These are phyloP conservation scores for Quadroppia sp. DNA, from an alignment of 2,888 invertebrate genomes.

Conservation along the genomic window DNA sequence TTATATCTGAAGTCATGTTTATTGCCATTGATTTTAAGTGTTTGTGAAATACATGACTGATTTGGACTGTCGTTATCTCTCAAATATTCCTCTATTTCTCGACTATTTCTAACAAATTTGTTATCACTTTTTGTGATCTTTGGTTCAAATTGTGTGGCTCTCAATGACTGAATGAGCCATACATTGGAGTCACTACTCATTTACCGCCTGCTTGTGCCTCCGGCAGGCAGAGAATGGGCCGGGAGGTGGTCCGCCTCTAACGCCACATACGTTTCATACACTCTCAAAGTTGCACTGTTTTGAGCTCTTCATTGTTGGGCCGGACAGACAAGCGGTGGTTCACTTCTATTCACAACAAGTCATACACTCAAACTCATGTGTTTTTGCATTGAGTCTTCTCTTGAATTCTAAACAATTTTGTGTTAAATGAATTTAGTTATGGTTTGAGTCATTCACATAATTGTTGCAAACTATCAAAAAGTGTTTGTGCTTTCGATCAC, in stretches of 20 bases:
- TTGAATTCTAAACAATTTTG: neutral
- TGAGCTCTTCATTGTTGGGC: slow-evolving; percentile 34
- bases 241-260: slow-evolving; percentile 35
- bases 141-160: neutral
- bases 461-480: slow-evolving; percentile 27
- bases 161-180: neutral
- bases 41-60: slow-evolving; percentile 22
- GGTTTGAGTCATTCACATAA: neutral
- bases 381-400: slow-evolving; percentile 12
- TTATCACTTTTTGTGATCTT: neutral
- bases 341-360: neutral
- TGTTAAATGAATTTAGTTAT: slow-evolving; percentile 14
- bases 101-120: slow-evolving; percentile 33
- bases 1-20: slow-evolving; percentile 30
- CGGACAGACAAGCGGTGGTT: slow-evolving; percentile 19
- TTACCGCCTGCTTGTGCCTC: slow-evolving; percentile 31
- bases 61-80: slow-evolving; percentile 14
- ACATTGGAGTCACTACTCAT: slow-evolving; percentile 27
- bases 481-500: slow-evolving; percentile 16
- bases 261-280: slow-evolving; percentile 27
- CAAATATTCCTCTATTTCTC: slow-evolving; percentile 13
- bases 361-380: slow-evolving; percentile 2
- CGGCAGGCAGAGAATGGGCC: slow-evolving; percentile 23
- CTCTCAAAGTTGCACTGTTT: slow-evolving; percentile 4
- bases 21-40: slow-evolving; percentile 19